Evolutionary conservation across 1,140 invertebrate genomes (phyloP).

Genomic region (Conus ventricosus): DNA sequence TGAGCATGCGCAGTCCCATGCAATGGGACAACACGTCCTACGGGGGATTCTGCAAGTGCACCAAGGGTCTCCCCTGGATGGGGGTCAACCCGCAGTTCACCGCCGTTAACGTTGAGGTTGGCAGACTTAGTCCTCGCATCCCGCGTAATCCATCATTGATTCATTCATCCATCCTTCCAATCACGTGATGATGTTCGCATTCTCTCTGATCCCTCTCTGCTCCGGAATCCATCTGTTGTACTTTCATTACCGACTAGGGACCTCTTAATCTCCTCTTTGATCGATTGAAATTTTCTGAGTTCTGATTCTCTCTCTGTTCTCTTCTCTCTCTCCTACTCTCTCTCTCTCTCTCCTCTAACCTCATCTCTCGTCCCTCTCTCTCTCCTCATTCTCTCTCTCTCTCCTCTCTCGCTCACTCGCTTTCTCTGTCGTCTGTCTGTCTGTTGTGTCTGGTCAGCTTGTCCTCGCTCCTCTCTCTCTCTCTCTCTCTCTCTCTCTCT

Average conservation of each 20-base stretch:
- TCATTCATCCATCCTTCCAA: too few relatives aligned
- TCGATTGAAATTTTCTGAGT: too few relatives aligned
- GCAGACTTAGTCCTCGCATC: background rate
- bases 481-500: background rate
- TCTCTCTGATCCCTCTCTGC: too few relatives aligned
- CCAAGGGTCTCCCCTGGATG: slow-evolving; percentile 79
- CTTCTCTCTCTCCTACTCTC: too few relatives aligned
- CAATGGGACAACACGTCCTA: slow-evolving; percentile 81
- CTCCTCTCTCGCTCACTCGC: background rate
- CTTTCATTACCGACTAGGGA: too few relatives aligned
- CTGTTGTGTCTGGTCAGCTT: background rate
- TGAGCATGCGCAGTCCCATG: slow-evolving; percentile 81
- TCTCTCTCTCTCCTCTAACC: background rate
- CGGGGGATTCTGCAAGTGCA: slow-evolving; percentile 78
- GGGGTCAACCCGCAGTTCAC: slow-evolving; percentile 78
- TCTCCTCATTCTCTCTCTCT: background rate
- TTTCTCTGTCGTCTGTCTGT: background rate
- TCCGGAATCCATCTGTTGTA: too few relatives aligned
- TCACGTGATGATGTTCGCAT: too few relatives aligned
- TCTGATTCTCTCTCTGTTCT: too few relatives aligned
- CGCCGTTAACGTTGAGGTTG: slow-evolving; percentile 56
- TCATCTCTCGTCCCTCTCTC: background rate
- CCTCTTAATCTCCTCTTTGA: too few relatives aligned
- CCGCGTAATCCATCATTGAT: too few relatives aligned
- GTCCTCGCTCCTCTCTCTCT: background rate